phyloP scores from a whole-genome alignment of 2,797 vertebrate species.

The Graptemys geographica region DNA sequence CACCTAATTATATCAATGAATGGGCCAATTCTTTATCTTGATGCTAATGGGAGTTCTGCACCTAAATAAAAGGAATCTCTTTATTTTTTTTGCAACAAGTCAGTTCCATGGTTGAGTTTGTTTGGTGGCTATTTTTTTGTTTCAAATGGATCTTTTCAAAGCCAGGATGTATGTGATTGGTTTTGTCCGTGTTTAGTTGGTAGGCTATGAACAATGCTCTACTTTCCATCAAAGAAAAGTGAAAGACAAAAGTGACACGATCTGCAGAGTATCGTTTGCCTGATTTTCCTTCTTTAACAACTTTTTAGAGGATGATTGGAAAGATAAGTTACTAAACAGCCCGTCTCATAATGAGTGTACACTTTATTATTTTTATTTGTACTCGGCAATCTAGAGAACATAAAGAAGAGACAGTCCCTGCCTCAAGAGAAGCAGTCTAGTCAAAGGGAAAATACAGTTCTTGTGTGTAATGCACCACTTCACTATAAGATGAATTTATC shows the following conservation, averaged over 20 bases:
- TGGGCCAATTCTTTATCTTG: background rate
- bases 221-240: background rate
- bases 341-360: background rate
- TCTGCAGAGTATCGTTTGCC: background rate
- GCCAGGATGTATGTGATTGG: background rate
- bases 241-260: background rate
- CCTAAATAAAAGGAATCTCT: background rate
- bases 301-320: background rate
- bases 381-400: background rate
- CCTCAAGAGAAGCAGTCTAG: background rate
- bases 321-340: background rate
- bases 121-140: background rate
- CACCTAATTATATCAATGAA: fast-evolving
- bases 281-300: background rate
- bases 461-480: background rate
- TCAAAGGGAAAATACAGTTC: background rate
- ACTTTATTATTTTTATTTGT: background rate
- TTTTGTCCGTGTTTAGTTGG: fast-evolving
- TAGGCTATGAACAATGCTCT: background rate
- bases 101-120: fast-evolving
- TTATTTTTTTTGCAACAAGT: background rate
- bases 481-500: conserved; percentile 26
- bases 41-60: fast-evolving
- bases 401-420: background rate
- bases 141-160: conserved; percentile 18